These are phyloP conservation scores for Tolypeutes matacus DNA, from an alignment of 2,797 vertebrate species.

Conservation along the genomic window DNA sequence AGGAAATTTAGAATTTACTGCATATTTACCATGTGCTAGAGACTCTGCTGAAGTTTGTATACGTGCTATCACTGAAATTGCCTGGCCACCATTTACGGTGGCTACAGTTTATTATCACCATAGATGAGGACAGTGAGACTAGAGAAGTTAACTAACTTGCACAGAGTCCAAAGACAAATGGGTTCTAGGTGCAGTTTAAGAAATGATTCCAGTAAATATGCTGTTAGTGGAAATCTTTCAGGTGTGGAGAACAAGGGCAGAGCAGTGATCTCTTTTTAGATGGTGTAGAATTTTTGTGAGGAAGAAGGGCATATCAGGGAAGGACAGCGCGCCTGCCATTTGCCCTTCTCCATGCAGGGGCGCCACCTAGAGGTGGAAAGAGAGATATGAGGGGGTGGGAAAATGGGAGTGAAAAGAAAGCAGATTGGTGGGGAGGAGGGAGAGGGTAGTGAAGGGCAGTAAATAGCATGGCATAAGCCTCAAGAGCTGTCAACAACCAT, in stretches of 20 bases:
- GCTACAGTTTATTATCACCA: not conserved
- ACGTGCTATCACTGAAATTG: not conserved
- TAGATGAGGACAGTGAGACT: not conserved
- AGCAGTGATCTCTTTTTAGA: not conserved
- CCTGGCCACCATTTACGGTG: not conserved
- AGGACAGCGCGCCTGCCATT: not conserved
- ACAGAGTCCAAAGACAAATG: not conserved
- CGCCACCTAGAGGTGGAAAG: constrained; percentile 60
- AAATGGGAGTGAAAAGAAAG: rapidly evolving
- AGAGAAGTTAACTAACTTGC: not conserved
- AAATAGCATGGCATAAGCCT: rapidly evolving
- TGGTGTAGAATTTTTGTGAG: not conserved
- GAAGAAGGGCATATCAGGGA: rapidly evolving
- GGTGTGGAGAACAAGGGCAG: not conserved
- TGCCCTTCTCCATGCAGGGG: not conserved
- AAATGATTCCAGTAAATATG: constrained; percentile 16
- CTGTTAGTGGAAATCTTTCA: not conserved
- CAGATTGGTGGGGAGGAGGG: not conserved
- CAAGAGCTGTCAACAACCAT: not conserved
- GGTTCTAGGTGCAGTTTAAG: not conserved
- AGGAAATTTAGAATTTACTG: not conserved
- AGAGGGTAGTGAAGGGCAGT: not conserved
- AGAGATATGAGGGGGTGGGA: not conserved
- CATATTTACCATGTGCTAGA: not conserved
- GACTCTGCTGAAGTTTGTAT: not conserved